A percentile compares a stretch with the other conserved stretches of the same genome.
Conservation (phyloP, 2,113 vertebrate species). For the Gymnarchus niloticus region DNA sequence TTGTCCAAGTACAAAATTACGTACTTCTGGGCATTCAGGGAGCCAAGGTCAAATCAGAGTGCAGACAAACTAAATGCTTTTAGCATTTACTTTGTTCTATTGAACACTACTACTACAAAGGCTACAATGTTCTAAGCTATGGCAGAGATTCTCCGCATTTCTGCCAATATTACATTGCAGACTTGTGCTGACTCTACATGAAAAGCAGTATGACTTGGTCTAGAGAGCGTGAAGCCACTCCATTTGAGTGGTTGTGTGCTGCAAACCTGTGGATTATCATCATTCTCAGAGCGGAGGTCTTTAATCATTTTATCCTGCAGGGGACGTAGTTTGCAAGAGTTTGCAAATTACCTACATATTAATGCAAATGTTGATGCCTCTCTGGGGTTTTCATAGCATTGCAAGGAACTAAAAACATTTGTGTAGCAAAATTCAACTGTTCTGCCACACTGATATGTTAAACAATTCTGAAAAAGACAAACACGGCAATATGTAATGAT, state of each 20-base stretch:
- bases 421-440: neutral
- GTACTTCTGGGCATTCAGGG: neutral
- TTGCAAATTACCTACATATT: conserved; percentile 19
- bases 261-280: conserved; percentile 13
- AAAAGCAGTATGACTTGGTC: neutral
- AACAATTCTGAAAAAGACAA: neutral
- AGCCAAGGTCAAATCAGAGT: neutral
- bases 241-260: neutral
- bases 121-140: neutral
- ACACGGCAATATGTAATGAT: neutral
- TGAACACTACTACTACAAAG: neutral
- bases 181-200: neutral
- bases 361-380: conserved; percentile 9
- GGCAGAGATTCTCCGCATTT: conserved; percentile 4
- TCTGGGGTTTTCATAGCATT: neutral
- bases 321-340: conserved; percentile 7
- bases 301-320: conserved; percentile 12
- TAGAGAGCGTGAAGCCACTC: neutral
- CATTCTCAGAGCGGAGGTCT: neutral
- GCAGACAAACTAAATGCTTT: neutral
- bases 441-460: neutral
- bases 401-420: no score
- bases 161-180: neutral
- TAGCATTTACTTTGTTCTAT: neutral
- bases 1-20: neutral